phyloP scores from a whole-genome alignment of 2,113 vertebrate species.

The Protobothrops flavoviridis region DNA sequence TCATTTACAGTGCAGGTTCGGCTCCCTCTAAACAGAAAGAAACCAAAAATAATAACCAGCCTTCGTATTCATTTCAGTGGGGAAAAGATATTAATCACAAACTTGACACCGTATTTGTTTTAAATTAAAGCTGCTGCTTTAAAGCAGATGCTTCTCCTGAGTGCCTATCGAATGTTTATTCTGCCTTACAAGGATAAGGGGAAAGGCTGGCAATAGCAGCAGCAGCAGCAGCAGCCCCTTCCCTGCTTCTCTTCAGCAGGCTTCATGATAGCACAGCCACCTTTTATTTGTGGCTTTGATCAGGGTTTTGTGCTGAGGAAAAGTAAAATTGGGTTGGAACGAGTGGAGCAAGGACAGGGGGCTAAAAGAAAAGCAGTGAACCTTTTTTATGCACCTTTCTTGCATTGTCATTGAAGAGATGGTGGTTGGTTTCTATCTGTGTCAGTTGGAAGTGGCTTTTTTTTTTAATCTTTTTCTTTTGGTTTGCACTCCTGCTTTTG shows the following conservation, averaged over 20 bases:
- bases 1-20: slow-evolving; percentile 3
- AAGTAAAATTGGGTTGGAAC: background rate
- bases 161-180: slow-evolving; percentile 54
- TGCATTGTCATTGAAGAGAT: background rate
- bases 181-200: slow-evolving; percentile 26
- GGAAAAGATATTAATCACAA: slow-evolving; percentile 50
- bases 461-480: background rate
- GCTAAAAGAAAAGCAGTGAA: slow-evolving; percentile 17
- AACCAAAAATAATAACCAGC: slow-evolving; percentile 32
- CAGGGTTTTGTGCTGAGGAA: slow-evolving; percentile 34
- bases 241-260: slow-evolving; percentile 52
- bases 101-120: slow-evolving; percentile 59
- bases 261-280: slow-evolving; percentile 29
- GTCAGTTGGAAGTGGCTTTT: background rate
- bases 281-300: slow-evolving; percentile 48
- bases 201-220: slow-evolving; percentile 9
- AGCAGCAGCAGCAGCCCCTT: slow-evolving; percentile 9
- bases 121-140: slow-evolving; percentile 48
- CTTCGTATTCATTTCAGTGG: slow-evolving; percentile 36
- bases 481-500: background rate
- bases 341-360: slow-evolving; percentile 14
- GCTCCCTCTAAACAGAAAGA: slow-evolving; percentile 7
- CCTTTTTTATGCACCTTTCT: background rate
- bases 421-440: background rate
- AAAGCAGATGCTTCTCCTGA: slow-evolving; percentile 57